Percentiles rank a stretch among this genome's conserved stretches.
phyloP scores from a whole-genome alignment of 2,888 invertebrate genomes.

The Epinotia brunnichana region DNA sequence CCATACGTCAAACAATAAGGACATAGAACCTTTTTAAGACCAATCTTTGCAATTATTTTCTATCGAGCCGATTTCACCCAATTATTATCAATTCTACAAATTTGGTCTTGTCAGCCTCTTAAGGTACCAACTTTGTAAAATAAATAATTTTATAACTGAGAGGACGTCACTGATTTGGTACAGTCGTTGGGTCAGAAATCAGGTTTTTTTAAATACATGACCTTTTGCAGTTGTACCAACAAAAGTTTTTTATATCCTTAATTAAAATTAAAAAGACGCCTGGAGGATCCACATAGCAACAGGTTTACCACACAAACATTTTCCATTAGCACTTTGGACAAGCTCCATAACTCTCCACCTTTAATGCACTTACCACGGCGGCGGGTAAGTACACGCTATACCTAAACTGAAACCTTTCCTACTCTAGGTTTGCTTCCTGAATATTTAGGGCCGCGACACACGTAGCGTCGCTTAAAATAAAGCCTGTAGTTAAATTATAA shows the following conservation, averaged over 20 bases:
- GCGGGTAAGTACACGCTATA: constrained; percentile 10
- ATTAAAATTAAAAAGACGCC: constrained; percentile 24
- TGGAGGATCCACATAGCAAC: constrained; percentile 36
- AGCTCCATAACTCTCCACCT: constrained; percentile 30
- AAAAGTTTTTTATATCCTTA: background rate
- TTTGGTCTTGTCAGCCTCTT: too few species aligned
- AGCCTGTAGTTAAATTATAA: constrained; percentile 5
- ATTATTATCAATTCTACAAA: too few species aligned
- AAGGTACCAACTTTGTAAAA: too few species aligned
- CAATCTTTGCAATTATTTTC: too few species aligned
- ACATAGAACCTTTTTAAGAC: too few species aligned
- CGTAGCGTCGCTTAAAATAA: constrained; percentile 14
- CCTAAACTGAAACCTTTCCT: constrained; percentile 10
- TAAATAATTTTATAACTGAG: too few species aligned
- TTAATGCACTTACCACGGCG: constrained; percentile 31
- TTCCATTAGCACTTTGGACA: constrained; percentile 33
- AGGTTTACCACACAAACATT: constrained; percentile 32
- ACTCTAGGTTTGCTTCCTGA: constrained; percentile 17
- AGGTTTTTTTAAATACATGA: too few species aligned
- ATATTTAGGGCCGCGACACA: constrained; percentile 20
- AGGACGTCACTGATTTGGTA: too few species aligned
- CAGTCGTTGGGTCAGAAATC: too few species aligned
- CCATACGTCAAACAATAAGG: too few species aligned
- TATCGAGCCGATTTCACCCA: too few species aligned
- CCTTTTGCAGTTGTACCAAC: too few species aligned